Conservation (phyloP, 2,888 invertebrate species). For the Polydrusus tereticollis region DNA sequence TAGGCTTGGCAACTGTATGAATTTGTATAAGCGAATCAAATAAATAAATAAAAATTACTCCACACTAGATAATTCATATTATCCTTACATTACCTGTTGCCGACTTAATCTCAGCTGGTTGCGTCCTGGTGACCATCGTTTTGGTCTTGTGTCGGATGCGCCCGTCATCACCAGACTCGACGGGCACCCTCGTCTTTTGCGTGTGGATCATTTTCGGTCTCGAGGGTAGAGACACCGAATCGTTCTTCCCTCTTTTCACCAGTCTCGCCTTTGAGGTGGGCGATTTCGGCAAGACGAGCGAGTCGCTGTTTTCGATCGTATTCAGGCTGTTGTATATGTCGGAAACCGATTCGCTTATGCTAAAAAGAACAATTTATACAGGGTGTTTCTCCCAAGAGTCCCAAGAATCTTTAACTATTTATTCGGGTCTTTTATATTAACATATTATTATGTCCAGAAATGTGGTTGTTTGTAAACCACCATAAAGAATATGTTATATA, state of each 20-base stretch:
- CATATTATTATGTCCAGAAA: too few species aligned
- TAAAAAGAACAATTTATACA: constrained; percentile 10
- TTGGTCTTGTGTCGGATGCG: constrained; percentile 71
- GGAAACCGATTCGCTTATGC: constrained; percentile 64
- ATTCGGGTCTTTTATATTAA: too few species aligned
- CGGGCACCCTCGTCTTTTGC: constrained; percentile 73
- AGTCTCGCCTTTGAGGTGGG: constrained; percentile 56
- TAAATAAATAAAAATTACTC: neutral
- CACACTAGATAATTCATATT: neutral
- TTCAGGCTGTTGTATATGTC: constrained; percentile 66
- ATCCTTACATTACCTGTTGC: constrained; percentile 58
- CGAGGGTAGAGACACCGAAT: constrained; percentile 63
- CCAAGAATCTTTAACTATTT: too few species aligned
- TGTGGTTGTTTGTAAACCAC: too few species aligned
- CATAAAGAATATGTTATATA: constrained; percentile 6
- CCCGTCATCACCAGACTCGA: constrained; percentile 69
- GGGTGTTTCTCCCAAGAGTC: too few species aligned
- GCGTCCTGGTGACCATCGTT: constrained; percentile 71
- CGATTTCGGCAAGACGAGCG: constrained; percentile 67
- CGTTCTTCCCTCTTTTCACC: constrained; percentile 55
- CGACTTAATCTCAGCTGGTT: constrained; percentile 68
- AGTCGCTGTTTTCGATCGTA: constrained; percentile 66
- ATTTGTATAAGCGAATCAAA: too few species aligned
- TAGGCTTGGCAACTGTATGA: too few species aligned
- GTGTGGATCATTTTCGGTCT: constrained; percentile 86